A percentile compares a stretch with the other conserved stretches of the same genome.
Evolutionary conservation across 2,113 vertebrate genomes (phyloP).

Genomic region (Halichoeres trimaculatus): DNA sequence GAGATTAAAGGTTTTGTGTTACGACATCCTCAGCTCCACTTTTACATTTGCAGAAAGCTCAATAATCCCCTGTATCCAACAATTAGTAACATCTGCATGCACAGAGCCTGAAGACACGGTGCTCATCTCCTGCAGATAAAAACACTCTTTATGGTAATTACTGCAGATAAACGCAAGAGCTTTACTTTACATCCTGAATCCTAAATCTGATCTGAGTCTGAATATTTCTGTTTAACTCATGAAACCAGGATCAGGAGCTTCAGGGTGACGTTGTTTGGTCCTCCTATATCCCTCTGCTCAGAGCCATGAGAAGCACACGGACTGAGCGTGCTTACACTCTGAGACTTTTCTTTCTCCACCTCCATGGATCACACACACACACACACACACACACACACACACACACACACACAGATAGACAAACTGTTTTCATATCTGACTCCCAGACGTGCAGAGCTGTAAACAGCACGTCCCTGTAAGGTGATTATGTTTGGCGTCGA

Average conservation of each 20-base stretch:
- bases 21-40: no score
- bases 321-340: constrained; percentile 4
- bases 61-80: not conserved
- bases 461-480: constrained; percentile 68
- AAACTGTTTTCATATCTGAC: constrained; percentile 72
- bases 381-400: constrained; percentile 18
- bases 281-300: no score
- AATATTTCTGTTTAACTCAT: not conserved
- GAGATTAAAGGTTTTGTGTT: no score
- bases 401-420: constrained; percentile 42
- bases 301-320: no score
- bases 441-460: constrained; percentile 59
- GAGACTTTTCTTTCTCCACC: constrained; percentile 9
- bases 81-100: not conserved
- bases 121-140: not conserved
- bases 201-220: not conserved
- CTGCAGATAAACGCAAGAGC: not conserved
- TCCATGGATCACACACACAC: not conserved
- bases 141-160: constrained; percentile 1
- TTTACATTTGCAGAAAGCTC: not conserved
- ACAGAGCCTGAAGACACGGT: not conserved
- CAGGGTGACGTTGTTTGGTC: not conserved
- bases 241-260: not conserved
- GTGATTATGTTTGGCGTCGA: constrained; percentile 66
- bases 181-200: constrained; percentile 2